Conservation (phyloP, 2,888 invertebrate genomes). For the Eumacrocentrus americanus region DNA sequence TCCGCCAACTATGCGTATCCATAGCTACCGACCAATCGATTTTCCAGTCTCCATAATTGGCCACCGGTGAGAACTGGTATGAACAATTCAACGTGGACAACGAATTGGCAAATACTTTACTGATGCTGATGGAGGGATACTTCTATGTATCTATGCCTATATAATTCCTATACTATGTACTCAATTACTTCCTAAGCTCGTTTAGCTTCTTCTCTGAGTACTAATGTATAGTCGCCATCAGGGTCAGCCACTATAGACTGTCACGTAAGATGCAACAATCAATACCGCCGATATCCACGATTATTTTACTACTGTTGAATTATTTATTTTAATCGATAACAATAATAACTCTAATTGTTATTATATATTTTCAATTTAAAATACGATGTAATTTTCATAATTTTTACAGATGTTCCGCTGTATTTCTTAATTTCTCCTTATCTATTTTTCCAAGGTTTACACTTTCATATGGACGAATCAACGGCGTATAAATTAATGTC, state of each 20-base stretch:
- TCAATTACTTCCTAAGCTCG: neutral
- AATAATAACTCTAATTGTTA: too few relatives aligned
- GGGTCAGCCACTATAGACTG: neutral
- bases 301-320: neutral
- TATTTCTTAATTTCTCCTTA: too few relatives aligned
- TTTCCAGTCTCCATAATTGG: conserved; percentile 37
- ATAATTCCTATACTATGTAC: neutral
- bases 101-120: too few relatives aligned
- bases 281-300: neutral
- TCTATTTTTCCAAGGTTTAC: too few relatives aligned
- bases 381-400: too few relatives aligned
- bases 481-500: too few relatives aligned
- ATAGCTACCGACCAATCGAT: conserved; percentile 56
- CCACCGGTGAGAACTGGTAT: neutral
- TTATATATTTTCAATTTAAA: too few relatives aligned
- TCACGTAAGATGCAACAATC: neutral
- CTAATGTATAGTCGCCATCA: neutral
- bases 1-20: conserved; percentile 40
- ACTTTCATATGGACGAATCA: too few relatives aligned
- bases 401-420: too few relatives aligned
- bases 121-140: neutral
- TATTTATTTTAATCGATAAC: too few relatives aligned
- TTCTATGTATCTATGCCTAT: neutral
- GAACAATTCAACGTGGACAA: too few relatives aligned
- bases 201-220: neutral